These are phyloP conservation scores for Elanoides forficatus DNA, from an alignment of 2,113 vertebrate species.

Conservation along the genomic window DNA sequence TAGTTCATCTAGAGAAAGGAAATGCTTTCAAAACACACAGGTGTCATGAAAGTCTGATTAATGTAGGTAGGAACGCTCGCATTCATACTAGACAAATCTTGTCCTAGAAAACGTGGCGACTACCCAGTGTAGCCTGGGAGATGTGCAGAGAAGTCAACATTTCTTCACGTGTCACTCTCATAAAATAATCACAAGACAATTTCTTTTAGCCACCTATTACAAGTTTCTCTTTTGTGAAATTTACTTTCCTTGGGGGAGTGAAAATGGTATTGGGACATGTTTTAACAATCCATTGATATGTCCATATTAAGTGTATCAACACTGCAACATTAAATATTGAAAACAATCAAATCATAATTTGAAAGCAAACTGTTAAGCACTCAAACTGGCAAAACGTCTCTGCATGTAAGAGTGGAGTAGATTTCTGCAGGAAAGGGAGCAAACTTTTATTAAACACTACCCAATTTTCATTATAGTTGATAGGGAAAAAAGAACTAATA, in stretches of 20 bases:
- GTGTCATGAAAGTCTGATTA: too few relatives aligned
- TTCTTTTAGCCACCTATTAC: neutral
- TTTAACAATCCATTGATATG: neutral
- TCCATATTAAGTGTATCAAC: neutral
- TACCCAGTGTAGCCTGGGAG: too few relatives aligned
- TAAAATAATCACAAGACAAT: neutral
- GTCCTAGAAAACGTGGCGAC: too few relatives aligned
- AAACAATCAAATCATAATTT: neutral
- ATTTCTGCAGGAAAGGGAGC: neutral
- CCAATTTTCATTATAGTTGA: neutral
- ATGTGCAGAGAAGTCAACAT: neutral
- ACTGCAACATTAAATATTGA: neutral
- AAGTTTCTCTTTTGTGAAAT: neutral
- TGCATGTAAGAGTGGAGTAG: neutral
- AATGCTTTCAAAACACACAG: too few relatives aligned
- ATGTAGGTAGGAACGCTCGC: too few relatives aligned
- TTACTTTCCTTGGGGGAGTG: neutral
- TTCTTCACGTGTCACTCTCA: neutral
- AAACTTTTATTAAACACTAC: neutral
- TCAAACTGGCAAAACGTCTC: too few relatives aligned
- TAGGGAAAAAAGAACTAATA: neutral
- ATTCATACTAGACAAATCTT: too few relatives aligned
- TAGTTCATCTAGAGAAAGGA: too few relatives aligned
- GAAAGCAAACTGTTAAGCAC: neutral
- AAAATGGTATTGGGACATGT: neutral